phyloP scores from a whole-genome alignment of 2,888 invertebrate species.

The Drosophila mimetica region DNA sequence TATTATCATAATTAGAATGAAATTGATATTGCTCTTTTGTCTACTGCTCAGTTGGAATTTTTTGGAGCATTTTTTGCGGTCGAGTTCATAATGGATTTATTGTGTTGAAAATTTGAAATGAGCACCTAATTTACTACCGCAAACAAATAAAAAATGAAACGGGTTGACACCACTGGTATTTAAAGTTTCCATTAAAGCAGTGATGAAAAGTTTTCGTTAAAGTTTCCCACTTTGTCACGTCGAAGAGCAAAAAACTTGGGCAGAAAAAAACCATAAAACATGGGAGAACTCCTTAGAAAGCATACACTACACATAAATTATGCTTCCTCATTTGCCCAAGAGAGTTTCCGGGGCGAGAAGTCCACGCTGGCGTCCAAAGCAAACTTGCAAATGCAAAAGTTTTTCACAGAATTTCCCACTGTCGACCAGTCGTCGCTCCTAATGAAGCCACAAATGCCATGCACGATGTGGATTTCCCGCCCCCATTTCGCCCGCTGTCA shows the following conservation, averaged over 20 bases:
- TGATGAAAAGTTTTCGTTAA: conserved; percentile 7
- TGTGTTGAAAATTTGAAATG: conserved; percentile 28
- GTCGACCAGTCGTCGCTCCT: conserved; percentile 23
- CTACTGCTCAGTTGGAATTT: not conserved
- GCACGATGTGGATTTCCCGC: not conserved
- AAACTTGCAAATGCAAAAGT: conserved; percentile 38
- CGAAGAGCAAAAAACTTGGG: not conserved
- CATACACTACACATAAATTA: conserved; percentile 24
- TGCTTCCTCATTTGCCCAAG: conserved; percentile 24
- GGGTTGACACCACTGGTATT: not conserved
- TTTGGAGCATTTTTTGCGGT: not conserved
- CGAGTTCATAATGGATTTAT: not conserved
- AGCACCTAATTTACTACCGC: conserved; percentile 13
- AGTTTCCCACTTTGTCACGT: conserved; percentile 16
- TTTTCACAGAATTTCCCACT: conserved; percentile 2
- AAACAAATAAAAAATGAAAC: conserved; percentile 17
- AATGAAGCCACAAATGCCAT: conserved; percentile 46
- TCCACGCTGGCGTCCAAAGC: conserved; percentile 2
- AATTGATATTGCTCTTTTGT: conserved; percentile 2
- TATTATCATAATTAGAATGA: not conserved
- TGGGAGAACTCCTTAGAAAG: not conserved
- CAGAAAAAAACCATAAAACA: conserved; percentile 4
- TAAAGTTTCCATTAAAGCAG: not conserved
- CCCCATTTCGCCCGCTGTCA: conserved; percentile 22
- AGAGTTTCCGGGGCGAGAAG: conserved; percentile 6